Base-by-base conservation (phyloP, 2,888 invertebrate genomes). In the Ctena decussata region DNA sequence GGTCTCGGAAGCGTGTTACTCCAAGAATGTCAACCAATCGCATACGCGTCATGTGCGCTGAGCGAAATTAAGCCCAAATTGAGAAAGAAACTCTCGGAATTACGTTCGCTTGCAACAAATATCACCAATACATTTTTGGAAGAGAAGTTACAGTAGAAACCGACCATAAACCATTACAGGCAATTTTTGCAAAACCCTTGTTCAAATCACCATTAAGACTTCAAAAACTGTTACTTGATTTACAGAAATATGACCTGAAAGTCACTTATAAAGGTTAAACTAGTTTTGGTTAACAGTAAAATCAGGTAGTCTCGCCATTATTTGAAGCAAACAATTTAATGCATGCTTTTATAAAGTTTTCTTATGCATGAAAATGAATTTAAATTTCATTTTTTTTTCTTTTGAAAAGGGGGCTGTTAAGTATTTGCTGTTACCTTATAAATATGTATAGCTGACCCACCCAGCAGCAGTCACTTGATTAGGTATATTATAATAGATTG, bases 81-180 rank as follows among this genome's bases (percentile, higher is more conserved):
- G 87, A 90, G 57, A 89, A 87, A 71, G 86, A 90, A 39, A 84
- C 86, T 21, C 49, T 90, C 6, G 89, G 84, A 12, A 83, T 90
- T 15, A 60, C 72, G 0, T 86, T 80, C 75, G 84, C 74, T 6
- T 85, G 87, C 75, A 74, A 70, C 6, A 78, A 44, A 3, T 87
- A 84, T 74, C 86, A 89, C 46, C 32, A 89, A 18, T 84, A 77
- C 39, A 32, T 85, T 15, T 87, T 80, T 74, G 86, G 87, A 8
- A 41, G 81, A 37, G 70, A 84, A 1, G 57, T 77, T 12, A 35
- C 35, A 11, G 72, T 84, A 1, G 84, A 89, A 73, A 76, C 76
- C 37, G 89, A 86, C 44, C 89, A 89, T 46, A 89, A 86, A 53
- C 86, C 89, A 11, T 72, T 87, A 5, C 77, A 89, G 71, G 30